phyloP scores from a whole-genome alignment of 23 tunicate species.

The Ascidia mentula region DNA sequence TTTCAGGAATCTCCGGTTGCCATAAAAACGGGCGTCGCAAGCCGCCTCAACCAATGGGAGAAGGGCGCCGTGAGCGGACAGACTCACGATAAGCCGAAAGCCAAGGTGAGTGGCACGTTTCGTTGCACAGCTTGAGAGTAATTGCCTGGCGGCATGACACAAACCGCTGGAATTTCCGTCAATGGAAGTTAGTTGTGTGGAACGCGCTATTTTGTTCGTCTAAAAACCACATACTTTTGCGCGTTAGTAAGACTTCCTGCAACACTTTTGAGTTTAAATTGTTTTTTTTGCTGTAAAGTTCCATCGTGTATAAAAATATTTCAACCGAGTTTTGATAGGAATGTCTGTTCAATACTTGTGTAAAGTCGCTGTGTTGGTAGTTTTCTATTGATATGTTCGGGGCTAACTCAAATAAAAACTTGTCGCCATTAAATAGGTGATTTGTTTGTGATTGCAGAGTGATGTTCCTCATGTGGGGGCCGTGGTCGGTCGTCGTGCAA shows the following conservation, averaged over 20 bases:
- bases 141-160: not conserved
- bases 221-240: no score
- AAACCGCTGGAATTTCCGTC: not conserved
- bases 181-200: not conserved
- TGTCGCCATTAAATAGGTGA: no score
- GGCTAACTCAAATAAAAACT: no score
- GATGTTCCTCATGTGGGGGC: slow-evolving; percentile 39
- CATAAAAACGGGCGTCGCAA: slow-evolving; percentile 69
- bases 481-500: slow-evolving; percentile 53
- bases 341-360: no score
- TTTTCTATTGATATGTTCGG: no score
- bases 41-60: slow-evolving; percentile 84
- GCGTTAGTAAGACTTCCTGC: no score
- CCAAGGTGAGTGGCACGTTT: slow-evolving; percentile 23
- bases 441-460: slow-evolving; percentile 15
- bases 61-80: slow-evolving; percentile 65
- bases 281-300: no score
- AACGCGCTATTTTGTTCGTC: no score
- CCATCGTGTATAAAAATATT: no score
- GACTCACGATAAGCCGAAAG: slow-evolving; percentile 29
- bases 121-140: not conserved
- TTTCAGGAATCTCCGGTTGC: slow-evolving; percentile 69
- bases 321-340: no score
- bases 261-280: no score
- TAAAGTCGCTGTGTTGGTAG: no score